Percentiles rank a stretch among this genome's conserved stretches.
Evolutionary conservation across 2,113 vertebrate species (phyloP).

Genomic region (Argyrosomus japonicus): DNA sequence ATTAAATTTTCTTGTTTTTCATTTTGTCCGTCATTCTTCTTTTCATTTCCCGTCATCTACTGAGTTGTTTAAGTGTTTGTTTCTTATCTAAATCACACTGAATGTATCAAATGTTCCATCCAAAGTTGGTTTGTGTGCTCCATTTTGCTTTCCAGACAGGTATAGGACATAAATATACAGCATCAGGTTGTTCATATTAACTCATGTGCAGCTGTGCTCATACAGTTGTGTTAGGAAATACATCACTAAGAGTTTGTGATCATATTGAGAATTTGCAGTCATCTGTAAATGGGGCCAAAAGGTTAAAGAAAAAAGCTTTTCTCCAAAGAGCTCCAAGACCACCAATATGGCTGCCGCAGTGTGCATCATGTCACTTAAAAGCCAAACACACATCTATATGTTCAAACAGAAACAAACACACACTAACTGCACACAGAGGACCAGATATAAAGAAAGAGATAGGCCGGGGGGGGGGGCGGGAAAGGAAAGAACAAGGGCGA

Average conservation of each 20-base stretch:
- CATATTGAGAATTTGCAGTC: background rate
- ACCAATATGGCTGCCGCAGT: background rate
- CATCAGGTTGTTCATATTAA: background rate
- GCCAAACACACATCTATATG: constrained; percentile 3
- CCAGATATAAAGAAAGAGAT: constrained; percentile 16
- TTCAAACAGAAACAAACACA: constrained; percentile 48
- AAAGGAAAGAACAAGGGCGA: background rate
- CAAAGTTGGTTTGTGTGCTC: background rate
- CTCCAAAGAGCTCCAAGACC: background rate
- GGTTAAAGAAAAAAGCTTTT: background rate
- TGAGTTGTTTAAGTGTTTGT: no score
- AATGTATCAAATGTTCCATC: background rate
- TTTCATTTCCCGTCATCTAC: no score
- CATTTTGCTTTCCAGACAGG: background rate
- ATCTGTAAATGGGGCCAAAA: background rate
- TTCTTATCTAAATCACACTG: no score
- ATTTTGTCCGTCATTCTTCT: no score
- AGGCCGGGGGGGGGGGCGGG: background rate
- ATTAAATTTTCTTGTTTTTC: no score
- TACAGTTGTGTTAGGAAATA: background rate
- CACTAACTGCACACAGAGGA: constrained; percentile 47
- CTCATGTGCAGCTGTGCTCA: background rate
- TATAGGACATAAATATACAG: background rate
- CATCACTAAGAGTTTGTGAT: background rate
- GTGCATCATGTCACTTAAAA: background rate